phyloP scores from a whole-genome alignment of 53 echinoderm and acorn worm species.

The Pentamera pediparva region DNA sequence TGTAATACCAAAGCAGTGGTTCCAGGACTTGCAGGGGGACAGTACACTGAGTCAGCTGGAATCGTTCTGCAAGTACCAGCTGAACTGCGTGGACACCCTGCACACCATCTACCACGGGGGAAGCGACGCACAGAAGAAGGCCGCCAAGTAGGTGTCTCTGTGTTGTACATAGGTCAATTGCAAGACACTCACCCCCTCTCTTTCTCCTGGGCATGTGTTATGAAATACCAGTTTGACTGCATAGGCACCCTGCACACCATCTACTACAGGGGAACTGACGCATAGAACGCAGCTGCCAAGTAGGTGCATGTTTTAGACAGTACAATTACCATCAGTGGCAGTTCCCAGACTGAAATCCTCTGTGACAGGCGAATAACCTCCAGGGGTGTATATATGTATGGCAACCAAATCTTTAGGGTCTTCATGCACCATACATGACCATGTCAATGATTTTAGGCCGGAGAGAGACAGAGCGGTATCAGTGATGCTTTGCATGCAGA shows the following conservation, averaged over 20 bases:
- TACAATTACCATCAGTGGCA: too few species aligned
- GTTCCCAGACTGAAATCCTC: too few species aligned
- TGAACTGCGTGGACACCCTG: constrained; percentile 53
- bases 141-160: constrained; percentile 43
- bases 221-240: constrained; percentile 70
- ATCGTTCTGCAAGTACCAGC: constrained; percentile 80
- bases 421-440: too few species aligned
- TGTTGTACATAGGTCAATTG: neutral
- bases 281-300: constrained; percentile 51
- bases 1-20: constrained; percentile 79
- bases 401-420: too few species aligned
- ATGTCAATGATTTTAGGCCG: too few species aligned
- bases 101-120: constrained; percentile 33
- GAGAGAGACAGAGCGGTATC: too few species aligned
- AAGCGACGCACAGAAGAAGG: constrained; percentile 46
- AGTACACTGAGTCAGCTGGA: constrained; percentile 78
- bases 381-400: too few species aligned
- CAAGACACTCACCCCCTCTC: neutral
- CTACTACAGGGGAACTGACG: constrained; percentile 24
- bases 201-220: too few species aligned
- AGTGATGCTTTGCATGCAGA: too few species aligned
- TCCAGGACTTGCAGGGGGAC: constrained; percentile 75
- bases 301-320: constrained; percentile 4
- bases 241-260: constrained; percentile 48
- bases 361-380: too few species aligned